Conservation (phyloP, 2,113 vertebrate species). For the Crotalus viridis region DNA sequence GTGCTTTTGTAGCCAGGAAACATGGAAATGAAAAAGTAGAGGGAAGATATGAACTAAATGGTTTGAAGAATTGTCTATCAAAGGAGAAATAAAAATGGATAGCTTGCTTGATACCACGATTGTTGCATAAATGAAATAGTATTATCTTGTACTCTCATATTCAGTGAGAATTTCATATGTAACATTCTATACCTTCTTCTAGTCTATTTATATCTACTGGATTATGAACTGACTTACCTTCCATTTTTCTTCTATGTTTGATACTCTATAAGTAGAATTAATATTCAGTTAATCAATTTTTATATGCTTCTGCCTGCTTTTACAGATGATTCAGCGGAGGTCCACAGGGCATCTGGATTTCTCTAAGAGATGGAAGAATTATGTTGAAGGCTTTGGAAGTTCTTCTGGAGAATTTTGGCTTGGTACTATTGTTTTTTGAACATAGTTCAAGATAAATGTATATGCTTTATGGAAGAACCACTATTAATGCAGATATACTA, state of each 20-base stretch:
- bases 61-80: not conserved
- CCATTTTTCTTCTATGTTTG: not conserved
- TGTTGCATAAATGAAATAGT: not conserved
- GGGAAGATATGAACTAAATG: not conserved
- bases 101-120: not conserved
- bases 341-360: conserved; percentile 84
- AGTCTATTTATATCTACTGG: not conserved
- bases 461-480: not conserved
- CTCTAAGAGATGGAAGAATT: conserved; percentile 86
- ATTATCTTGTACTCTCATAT: not conserved
- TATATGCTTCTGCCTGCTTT: conserved; percentile 8
- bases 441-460: not conserved
- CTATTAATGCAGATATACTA: not conserved
- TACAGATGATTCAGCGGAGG: conserved; percentile 85
- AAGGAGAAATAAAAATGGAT: not conserved
- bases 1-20: not conserved
- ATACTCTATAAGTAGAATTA: not conserved
- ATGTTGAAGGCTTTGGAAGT: conserved; percentile 86
- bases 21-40: not conserved
- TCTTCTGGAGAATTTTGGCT: conserved; percentile 87
- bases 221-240: not conserved
- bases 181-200: not conserved
- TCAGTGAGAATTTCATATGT: not conserved
- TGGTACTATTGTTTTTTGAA: conserved; percentile 64
- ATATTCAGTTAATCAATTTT: not conserved